phyloP scores from a whole-genome alignment of 2,113 vertebrate genomes.

The Heterocephalus glaber region DNA sequence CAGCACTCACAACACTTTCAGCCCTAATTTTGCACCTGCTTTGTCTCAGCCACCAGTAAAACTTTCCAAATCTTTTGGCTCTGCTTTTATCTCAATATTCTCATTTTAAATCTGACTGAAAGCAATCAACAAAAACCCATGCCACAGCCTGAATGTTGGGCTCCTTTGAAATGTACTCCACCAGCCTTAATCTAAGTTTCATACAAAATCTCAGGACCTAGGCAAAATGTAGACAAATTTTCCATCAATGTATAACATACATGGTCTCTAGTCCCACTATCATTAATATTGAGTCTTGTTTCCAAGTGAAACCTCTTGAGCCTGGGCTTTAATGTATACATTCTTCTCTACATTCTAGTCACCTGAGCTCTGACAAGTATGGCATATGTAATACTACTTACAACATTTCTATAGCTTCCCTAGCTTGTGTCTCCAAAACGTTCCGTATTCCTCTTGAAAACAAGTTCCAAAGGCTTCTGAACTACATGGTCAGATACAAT shows the following conservation, averaged over 20 bases:
- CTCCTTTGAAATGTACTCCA: background rate
- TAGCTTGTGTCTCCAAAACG: background rate
- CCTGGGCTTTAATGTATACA: background rate
- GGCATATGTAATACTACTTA: background rate
- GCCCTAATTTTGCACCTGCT: background rate
- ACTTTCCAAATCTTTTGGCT: background rate
- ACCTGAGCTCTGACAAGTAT: background rate
- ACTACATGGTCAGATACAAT: background rate
- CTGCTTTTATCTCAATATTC: background rate
- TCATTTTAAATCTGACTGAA: background rate
- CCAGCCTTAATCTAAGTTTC: background rate
- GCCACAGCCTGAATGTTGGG: background rate
- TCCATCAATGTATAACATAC: background rate
- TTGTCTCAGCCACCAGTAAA: background rate
- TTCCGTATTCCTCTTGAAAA: background rate
- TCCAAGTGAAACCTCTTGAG: background rate
- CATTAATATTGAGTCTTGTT: background rate
- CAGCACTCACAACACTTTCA: background rate
- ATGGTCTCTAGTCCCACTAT: background rate
- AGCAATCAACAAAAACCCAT: background rate
- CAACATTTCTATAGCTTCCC: background rate
- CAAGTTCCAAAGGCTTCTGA: background rate
- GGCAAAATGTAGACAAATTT: background rate
- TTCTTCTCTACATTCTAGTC: background rate
- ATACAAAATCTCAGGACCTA: background rate